Base-by-base conservation (phyloP, 2,888 invertebrate genomes). In the Diaphora mendica region DNA sequence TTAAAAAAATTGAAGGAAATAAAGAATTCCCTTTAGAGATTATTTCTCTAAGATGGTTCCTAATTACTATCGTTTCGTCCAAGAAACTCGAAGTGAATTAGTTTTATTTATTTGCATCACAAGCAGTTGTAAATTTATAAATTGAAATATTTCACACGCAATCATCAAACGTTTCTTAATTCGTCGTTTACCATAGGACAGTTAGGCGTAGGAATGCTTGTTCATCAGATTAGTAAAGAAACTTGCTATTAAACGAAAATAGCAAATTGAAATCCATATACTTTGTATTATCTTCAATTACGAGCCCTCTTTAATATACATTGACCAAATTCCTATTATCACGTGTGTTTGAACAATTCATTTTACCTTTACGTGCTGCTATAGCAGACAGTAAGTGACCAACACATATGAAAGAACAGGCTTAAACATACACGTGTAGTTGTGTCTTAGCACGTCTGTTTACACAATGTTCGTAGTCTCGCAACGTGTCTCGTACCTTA, bases 391-490 rank as follows among this genome's bases (percentile, higher is more conserved):
- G 23, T 23, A 9, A 17, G 15, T 39, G 26, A 26, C 20, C 39
- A 3, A 42, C 59, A 35, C 39, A 42, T 13, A 30, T 39, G 62
- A 69, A 42, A 23, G 15, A 42, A 30, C 20, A 59, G 26, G 30
- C 26, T 11, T 13, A 42, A 33, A n/a, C 15, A 62, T 23, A 30
- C 17, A 8, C 9, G 64, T 44, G 72, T 39, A 68, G 44, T 30
- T 48, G 17, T 68, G 39, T 72, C 44, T 68, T 11, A 9, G 30
- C 71, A 42, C 73, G 76, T 70, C 55, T 83, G 79, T 83, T 77
- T 79, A 76, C 77, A 74, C 69, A 75, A 72, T 77, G 65, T 77
- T 75, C 76, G 68, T 74, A 75, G 72, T 30, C 33, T 59, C 26
- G 69, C 75, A 75, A 83, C 71, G 72, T 73, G 68, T 73, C 64